Base-by-base conservation (phyloP, 2,797 vertebrate species). In the Odontamblyopus rebecca region DNA sequence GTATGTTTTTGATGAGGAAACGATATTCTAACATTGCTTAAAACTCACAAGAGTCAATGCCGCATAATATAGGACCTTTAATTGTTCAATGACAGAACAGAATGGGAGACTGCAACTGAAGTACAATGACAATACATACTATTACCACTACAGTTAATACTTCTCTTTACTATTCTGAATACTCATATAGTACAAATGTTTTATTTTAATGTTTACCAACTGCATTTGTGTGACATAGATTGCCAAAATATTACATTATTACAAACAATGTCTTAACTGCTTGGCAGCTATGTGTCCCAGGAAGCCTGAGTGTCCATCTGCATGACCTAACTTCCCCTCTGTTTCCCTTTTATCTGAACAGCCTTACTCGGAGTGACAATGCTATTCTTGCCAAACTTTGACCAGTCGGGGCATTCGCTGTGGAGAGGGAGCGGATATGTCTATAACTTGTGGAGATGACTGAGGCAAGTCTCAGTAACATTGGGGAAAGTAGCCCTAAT, bases 371-470 rank as follows among this genome's bases (percentile, higher is more conserved):
- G 66, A 81, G 72, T 82, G 85, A 88, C 83, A 77, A 65, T 44
- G 78, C 78, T 82, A 77, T 88, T 90, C 81, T 83, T 83, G 69
- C 73, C 75, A 35, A 66, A 80, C 87, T 89, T 89, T 89, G 90
- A 91, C 89, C 82, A 84, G 88, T 90, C 79, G 82, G 69, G 79
- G 79, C 23, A 68, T 85, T 80, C 81, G 63, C 72, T 32, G 54
- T 64, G 64, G 79, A 85, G 77, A 78, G 70, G 61, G 76, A 78
- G 57, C 15, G 75, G 69, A 78, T 68, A 79, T 82, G 74, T 79
- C 70, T 57, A 84, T 73, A 77, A 77, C 76, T 73, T 70, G 69
- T 73, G 68, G 77, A 85, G 75, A 76, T 44, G 61, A 77, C 32
- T 66, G 74, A 87, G 75, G 53, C 68, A 59, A 80, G 69, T 74